Evolutionary conservation across 2,113 vertebrate genomes (phyloP).

Genomic region (Dunckerocampus dactyliophorus): DNA sequence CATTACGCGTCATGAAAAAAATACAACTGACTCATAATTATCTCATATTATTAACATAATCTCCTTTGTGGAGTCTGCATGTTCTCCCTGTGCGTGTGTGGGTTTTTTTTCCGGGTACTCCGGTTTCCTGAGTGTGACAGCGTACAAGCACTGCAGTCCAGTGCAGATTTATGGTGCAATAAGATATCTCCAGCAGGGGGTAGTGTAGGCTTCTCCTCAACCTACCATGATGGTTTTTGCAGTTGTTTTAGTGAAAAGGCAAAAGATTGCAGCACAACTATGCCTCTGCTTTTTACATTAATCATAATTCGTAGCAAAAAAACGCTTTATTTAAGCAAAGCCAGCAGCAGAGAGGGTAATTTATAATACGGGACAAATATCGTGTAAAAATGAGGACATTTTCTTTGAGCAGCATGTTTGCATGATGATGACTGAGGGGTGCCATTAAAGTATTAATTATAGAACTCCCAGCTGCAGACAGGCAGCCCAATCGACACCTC

Average conservation of each 20-base stretch:
- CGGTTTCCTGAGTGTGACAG: not conserved
- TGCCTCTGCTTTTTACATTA: no score
- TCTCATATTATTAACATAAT: no score
- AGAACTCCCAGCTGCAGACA: slow-evolving; percentile 57
- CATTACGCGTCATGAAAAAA: no score
- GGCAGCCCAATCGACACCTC: slow-evolving; percentile 62
- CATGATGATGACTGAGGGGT: slow-evolving; percentile 36
- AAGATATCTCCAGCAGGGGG: slow-evolving; percentile 60
- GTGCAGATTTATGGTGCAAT: slow-evolving; percentile 31
- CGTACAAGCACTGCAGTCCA: not conserved
- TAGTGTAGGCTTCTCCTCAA: slow-evolving; percentile 34
- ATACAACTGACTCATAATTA: no score
- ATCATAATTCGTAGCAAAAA: not conserved
- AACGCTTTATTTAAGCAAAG: not conserved
- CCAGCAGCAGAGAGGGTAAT: not conserved
- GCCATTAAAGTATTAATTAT: slow-evolving; percentile 71
- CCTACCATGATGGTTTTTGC: slow-evolving; percentile 14
- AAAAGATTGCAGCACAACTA: not conserved
- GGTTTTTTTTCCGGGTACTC: no score
- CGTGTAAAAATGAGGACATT: slow-evolving; percentile 56
- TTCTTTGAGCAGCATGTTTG: slow-evolving; percentile 28
- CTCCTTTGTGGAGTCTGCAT: no score
- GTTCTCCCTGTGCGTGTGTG: no score
- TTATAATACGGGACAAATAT: slow-evolving; percentile 8
- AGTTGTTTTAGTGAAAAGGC: not conserved